These are phyloP conservation scores for Zingel zingel DNA, from an alignment of 2,113 vertebrate species.

Conservation along the genomic window DNA sequence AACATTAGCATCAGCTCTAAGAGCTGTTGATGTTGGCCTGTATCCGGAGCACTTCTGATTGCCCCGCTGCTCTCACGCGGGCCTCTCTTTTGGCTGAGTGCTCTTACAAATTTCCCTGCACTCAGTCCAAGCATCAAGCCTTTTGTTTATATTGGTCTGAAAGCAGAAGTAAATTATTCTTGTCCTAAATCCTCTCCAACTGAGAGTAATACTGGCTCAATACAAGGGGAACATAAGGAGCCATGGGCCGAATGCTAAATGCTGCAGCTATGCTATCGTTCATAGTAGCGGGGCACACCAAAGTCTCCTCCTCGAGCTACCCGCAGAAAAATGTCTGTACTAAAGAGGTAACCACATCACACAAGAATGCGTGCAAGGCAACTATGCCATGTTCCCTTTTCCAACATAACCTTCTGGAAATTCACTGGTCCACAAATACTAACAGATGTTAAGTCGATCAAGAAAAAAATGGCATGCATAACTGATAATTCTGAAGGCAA, in stretches of 20 bases:
- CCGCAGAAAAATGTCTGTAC: constrained; percentile 58
- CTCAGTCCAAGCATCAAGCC: constrained; percentile 72
- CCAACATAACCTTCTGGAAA: constrained; percentile 59
- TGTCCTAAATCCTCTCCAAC: constrained; percentile 80
- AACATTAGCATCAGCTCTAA: constrained; percentile 79
- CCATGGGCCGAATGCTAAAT: constrained; percentile 67
- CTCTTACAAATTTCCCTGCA: constrained; percentile 78
- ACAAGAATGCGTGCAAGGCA: constrained; percentile 62
- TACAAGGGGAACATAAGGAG: constrained; percentile 59
- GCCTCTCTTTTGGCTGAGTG: constrained; percentile 74
- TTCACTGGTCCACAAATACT: constrained; percentile 53
- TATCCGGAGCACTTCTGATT: constrained; percentile 82
- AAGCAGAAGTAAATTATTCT: constrained; percentile 82
- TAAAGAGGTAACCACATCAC: constrained; percentile 73
- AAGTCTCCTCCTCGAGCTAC: constrained; percentile 50
- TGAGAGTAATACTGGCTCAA: constrained; percentile 77
- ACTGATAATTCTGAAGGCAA: constrained; percentile 34
- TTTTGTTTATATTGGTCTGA: constrained; percentile 81
- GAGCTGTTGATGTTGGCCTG: constrained; percentile 83
- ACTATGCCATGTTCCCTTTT: constrained; percentile 49
- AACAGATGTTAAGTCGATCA: constrained; percentile 67
- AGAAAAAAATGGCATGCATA: constrained; percentile 28
- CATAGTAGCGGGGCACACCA: constrained; percentile 44
- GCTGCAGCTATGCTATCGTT: constrained; percentile 62
- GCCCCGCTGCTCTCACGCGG: constrained; percentile 68